A percentile compares a stretch with the other conserved stretches of the same genome.
These are phyloP conservation scores for Cremastinae sp. DNA, from an alignment of 2,888 invertebrate genomes.

Conservation along the genomic window DNA sequence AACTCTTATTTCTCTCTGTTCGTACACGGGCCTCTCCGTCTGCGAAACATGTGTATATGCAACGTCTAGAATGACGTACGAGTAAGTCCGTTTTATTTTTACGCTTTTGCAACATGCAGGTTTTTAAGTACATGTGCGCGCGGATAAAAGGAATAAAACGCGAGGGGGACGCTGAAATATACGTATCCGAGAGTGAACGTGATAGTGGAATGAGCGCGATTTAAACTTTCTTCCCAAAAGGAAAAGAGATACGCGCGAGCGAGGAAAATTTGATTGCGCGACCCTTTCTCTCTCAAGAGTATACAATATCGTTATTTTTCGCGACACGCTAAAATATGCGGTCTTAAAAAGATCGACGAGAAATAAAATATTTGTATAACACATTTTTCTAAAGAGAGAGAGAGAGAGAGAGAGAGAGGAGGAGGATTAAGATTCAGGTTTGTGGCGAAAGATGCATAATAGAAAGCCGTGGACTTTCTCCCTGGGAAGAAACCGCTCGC, in stretches of 20 bases:
- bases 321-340: conserved; percentile 58
- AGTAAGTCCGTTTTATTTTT: conserved; percentile 40
- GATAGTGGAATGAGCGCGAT: conserved; percentile 39
- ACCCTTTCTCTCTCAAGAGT: not conserved
- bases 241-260: not conserved
- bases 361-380: too few species aligned
- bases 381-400: not conserved
- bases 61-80: conserved; percentile 54
- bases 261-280: conserved; percentile 23
- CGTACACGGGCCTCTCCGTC: not conserved
- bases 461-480: conserved; percentile 62
- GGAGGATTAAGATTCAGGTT: conserved; percentile 10
- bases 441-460: conserved; percentile 51
- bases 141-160: not conserved
- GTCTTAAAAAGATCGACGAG: not conserved
- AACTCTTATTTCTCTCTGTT: not conserved
- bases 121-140: conserved; percentile 11
- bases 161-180: not conserved
- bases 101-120: conserved; percentile 27
- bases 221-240: conserved; percentile 23
- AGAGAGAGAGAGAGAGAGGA: not conserved
- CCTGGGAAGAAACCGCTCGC: conserved; percentile 23
- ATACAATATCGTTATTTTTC: conserved; percentile 12
- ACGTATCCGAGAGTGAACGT: conserved; percentile 26
- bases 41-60: conserved; percentile 25